phyloP scores from a whole-genome alignment of 2,888 invertebrate species.

The Tiphia femorata region DNA sequence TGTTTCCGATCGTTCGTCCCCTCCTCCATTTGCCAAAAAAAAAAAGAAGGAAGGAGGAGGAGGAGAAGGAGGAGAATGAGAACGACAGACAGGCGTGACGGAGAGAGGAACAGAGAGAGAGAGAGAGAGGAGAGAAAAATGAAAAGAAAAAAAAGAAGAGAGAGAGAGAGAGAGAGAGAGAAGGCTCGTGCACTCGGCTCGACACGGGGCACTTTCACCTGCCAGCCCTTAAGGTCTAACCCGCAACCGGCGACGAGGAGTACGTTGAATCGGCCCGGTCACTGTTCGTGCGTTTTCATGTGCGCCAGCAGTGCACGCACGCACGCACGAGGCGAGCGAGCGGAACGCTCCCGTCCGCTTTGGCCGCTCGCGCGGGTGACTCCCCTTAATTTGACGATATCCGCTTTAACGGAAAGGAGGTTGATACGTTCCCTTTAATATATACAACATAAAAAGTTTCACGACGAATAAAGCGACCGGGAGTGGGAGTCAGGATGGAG shows the following conservation, averaged over 20 bases:
- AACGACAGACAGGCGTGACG: neutral
- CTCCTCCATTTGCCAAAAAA: constrained; percentile 1
- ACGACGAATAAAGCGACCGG: constrained; percentile 63
- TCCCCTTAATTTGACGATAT: constrained; percentile 60
- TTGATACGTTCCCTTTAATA: constrained; percentile 64
- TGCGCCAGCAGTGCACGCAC: neutral
- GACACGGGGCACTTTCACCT: constrained; percentile 44
- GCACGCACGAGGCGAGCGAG: neutral
- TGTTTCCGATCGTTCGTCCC: constrained; percentile 28
- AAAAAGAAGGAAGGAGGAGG: neutral
- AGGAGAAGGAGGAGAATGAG: neutral
- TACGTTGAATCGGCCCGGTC: constrained; percentile 5
- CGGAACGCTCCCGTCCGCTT: neutral
- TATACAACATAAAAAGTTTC: constrained; percentile 66
- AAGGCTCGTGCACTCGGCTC: constrained; percentile 23
- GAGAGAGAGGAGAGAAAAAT: constrained; percentile 8
- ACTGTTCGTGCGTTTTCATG: neutral
- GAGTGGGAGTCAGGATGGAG: constrained; percentile 41
- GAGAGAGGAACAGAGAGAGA: constrained; percentile 13
- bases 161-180: neutral
- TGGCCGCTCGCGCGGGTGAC: neutral
- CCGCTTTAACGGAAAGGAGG: constrained; percentile 59
- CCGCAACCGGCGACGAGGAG: constrained; percentile 11
- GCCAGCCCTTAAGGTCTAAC: constrained; percentile 40
- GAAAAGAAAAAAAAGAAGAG: neutral